A percentile compares a stretch with the other conserved stretches of the same genome.
These are phyloP conservation scores for Brachyptera risi DNA, from an alignment of 2,888 invertebrate species.

Conservation along the genomic window DNA sequence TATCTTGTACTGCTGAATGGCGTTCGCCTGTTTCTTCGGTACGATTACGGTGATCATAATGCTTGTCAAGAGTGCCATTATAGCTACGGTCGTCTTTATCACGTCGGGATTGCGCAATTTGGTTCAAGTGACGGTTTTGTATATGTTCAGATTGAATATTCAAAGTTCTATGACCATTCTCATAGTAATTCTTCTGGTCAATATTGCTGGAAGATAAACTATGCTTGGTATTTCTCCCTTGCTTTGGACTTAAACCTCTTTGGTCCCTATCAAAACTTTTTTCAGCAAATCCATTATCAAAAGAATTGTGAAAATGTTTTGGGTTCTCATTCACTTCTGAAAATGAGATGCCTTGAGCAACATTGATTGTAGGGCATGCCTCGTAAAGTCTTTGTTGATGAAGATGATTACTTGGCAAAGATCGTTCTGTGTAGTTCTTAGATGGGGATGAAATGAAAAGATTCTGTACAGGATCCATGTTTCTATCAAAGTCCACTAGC, in stretches of 20 bases:
- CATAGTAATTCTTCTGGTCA: neutral
- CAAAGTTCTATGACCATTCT: neutral
- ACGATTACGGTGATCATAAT: neutral
- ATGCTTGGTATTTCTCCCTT: neutral
- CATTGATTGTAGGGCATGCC: neutral
- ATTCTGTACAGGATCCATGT: conserved; percentile 19
- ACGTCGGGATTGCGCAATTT: neutral
- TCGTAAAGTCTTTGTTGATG: conserved; percentile 17
- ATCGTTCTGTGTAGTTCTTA: conserved; percentile 23
- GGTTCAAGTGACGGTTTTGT: neutral
- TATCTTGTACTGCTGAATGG: conserved; percentile 34
- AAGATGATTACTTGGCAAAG: conserved; percentile 2
- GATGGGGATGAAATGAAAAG: conserved; percentile 3
- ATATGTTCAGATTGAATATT: neutral
- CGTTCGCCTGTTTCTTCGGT: no score
- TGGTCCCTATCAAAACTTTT: neutral
- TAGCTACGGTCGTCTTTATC: neutral
- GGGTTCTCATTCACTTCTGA: conserved; percentile 22
- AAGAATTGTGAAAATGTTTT: neutral
- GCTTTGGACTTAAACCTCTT: neutral
- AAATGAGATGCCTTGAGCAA: neutral
- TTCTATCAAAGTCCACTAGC: conserved; percentile 23
- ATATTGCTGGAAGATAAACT: neutral
- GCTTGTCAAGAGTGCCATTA: neutral
- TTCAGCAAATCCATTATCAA: conserved; percentile 1